Evolutionary conservation across 2,888 invertebrate species (phyloP).

Genomic region (Copidosoma aretas): DNA sequence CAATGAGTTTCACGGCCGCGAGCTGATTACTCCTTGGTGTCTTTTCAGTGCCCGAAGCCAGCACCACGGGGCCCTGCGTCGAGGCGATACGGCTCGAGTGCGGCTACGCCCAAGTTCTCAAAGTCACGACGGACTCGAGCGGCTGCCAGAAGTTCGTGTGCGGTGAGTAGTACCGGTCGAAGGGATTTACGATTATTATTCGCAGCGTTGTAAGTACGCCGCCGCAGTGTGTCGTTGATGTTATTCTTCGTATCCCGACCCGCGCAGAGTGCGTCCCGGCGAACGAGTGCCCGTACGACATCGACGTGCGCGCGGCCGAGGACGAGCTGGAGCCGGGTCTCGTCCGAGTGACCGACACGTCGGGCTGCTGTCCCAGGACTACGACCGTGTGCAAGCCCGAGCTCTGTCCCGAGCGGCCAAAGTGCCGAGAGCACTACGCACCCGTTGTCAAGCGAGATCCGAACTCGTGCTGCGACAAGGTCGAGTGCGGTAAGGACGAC

Average conservation of each 20-base stretch:
- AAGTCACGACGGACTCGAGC: slow-evolving; percentile 69
- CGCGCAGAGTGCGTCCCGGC: slow-evolving; percentile 79
- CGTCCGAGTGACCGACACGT: slow-evolving; percentile 66
- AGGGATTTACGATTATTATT: no score
- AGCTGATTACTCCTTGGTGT: no score
- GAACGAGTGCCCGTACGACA: slow-evolving; percentile 69
- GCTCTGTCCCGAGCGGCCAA: slow-evolving; percentile 69
- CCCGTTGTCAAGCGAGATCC: slow-evolving; percentile 48
- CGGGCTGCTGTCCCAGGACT: slow-evolving; percentile 76
- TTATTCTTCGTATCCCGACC: no score
- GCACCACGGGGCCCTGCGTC: no score
- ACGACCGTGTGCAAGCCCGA: slow-evolving; percentile 69
- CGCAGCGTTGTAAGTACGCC: no score
- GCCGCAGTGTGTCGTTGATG: no score
- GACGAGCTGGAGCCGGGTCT: slow-evolving; percentile 70
- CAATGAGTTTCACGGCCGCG: no score
- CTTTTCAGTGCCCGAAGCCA: no score
- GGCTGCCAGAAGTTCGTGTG: slow-evolving; percentile 79
- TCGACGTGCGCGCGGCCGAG: slow-evolving; percentile 55
- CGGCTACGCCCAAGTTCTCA: slow-evolving; percentile 74
- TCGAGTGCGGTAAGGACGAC: slow-evolving; percentile 69
- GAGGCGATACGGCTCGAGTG: slow-evolving; percentile 75
- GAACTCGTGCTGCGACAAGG: slow-evolving; percentile 71
- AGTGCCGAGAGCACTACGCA: slow-evolving; percentile 69
- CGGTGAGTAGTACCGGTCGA: no score